phyloP scores from a whole-genome alignment of 2,797 vertebrate genomes.

The Typhlichthys subterraneus region DNA sequence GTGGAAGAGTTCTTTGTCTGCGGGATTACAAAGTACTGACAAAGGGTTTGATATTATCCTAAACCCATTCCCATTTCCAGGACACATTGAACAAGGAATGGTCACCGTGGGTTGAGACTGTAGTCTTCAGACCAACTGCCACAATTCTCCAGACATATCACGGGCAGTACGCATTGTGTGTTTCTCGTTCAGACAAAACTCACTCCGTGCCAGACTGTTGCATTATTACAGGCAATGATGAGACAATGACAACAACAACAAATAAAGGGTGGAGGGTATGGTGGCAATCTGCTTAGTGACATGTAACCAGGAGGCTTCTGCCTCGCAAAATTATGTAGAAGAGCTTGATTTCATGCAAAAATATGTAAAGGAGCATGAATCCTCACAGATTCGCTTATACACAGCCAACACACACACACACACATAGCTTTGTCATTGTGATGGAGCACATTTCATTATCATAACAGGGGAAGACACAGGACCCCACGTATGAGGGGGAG shows the following conservation, averaged over 20 bases:
- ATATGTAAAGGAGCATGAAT: conserved; percentile 33
- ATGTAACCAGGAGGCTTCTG: conserved; percentile 24
- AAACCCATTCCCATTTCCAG: conserved; percentile 76
- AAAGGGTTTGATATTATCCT: conserved; percentile 75
- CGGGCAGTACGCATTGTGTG: conserved; percentile 29
- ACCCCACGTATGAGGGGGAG: conserved; percentile 42
- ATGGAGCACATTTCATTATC: conserved; percentile 52
- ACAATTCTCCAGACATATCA: conserved; percentile 24
- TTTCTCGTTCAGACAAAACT: conserved; percentile 39
- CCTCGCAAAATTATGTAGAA: conserved; percentile 4
- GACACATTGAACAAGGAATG: conserved; percentile 60
- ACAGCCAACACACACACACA: conserved; percentile 5
- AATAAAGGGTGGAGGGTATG: conserved; percentile 9
- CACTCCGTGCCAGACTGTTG: not conserved
- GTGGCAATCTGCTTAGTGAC: conserved; percentile 15
- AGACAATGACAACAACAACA: not conserved
- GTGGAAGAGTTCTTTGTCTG: conserved; percentile 62
- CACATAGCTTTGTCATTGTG: conserved; percentile 50
- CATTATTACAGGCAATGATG: conserved; percentile 12
- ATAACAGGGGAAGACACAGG: conserved; percentile 37
- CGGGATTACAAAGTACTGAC: conserved; percentile 70
- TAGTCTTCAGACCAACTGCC: conserved; percentile 22
- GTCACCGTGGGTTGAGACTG: conserved; percentile 35
- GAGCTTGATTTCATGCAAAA: conserved; percentile 35
- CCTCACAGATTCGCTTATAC: conserved; percentile 33